Conservation (phyloP, 2,113 vertebrate genomes). For the Thunnus maccoyii region DNA sequence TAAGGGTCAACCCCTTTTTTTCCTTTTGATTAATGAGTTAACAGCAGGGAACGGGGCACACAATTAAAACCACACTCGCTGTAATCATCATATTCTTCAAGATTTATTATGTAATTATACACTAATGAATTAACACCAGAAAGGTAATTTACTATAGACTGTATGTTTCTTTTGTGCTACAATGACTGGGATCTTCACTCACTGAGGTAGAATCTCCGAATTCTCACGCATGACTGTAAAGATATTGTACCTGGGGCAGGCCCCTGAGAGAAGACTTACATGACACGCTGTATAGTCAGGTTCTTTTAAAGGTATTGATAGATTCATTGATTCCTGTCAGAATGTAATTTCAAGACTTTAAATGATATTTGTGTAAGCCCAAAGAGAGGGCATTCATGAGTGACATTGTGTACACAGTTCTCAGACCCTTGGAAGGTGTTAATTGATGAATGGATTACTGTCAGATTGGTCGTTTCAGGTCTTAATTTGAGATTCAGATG, state of each 20-base stretch:
- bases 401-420: too few species aligned
- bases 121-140: conserved; percentile 45
- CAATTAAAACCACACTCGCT: conserved; percentile 65
- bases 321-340: too few species aligned
- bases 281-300: not conserved
- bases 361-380: not conserved
- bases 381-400: not conserved
- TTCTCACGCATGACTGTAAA: conserved; percentile 18
- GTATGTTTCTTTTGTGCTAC: conserved; percentile 25
- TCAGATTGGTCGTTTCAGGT: too few species aligned
- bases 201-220: not conserved
- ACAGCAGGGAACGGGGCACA: conserved; percentile 48
- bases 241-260: not conserved
- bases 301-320: not conserved
- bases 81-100: conserved; percentile 58
- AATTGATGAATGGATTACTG: too few species aligned
- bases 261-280: not conserved
- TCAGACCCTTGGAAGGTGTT: too few species aligned
- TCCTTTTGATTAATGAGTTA: conserved; percentile 70
- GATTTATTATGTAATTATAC: conserved; percentile 80
- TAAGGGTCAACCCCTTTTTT: conserved; percentile 48
- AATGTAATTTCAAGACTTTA: not conserved
- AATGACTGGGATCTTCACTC: conserved; percentile 10
- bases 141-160: conserved; percentile 49
- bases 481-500: too few species aligned